Evolutionary conservation across 2,888 invertebrate species (phyloP).

Genomic region (Altica lythri): DNA sequence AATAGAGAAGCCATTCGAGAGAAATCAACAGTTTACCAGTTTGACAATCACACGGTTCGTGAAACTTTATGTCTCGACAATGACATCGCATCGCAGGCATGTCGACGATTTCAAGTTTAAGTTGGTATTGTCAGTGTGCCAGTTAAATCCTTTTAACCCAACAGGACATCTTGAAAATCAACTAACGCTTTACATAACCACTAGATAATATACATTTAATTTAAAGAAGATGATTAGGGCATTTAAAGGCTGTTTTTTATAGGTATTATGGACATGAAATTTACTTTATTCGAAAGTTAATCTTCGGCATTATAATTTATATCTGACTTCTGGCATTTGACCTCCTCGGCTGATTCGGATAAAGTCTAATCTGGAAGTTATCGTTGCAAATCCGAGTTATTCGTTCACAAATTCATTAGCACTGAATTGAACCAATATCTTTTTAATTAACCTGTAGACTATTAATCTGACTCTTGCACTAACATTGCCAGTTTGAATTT

Average conservation of each 20-base stretch:
- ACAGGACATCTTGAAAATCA: too few species aligned
- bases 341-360: neutral
- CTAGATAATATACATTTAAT: too few species aligned
- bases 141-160: neutral
- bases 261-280: neutral
- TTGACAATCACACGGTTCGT: constrained; percentile 6
- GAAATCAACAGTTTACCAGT: neutral
- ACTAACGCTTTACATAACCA: too few species aligned
- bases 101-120: neutral
- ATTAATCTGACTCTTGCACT: too few species aligned
- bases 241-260: too few species aligned
- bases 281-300: neutral
- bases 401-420: too few species aligned
- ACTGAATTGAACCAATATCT: too few species aligned
- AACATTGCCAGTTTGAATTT: neutral
- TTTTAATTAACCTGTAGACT: too few species aligned
- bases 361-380: neutral
- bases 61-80: constrained; percentile 6
- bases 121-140: neutral
- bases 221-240: too few species aligned
- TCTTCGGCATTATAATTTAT: too few species aligned
- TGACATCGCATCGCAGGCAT: neutral
- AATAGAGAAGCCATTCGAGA: neutral
- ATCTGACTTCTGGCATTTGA: too few species aligned
- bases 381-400: too few species aligned